phyloP scores from a whole-genome alignment of 2,113 vertebrate species.

The Podocnemis expansa region DNA sequence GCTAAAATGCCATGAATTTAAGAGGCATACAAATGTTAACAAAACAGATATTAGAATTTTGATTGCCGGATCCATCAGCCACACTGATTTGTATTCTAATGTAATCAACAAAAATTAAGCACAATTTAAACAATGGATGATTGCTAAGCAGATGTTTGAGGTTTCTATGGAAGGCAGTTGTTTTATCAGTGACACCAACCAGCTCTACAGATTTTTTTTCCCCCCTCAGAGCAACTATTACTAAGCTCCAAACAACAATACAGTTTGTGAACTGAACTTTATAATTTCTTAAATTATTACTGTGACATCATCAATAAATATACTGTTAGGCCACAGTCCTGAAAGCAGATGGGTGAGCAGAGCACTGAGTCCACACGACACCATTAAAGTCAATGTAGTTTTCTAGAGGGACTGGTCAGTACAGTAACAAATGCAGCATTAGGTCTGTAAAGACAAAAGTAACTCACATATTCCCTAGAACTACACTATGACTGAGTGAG shows the following conservation, averaged over 20 bases:
- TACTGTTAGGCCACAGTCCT: not conserved
- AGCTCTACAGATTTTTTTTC: conserved; percentile 41
- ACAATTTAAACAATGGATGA: conserved; percentile 63
- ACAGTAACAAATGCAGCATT: not conserved
- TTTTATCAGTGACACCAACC: conserved; percentile 36
- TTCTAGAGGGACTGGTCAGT: not conserved
- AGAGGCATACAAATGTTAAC: conserved; percentile 48
- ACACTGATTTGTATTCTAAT: conserved; percentile 73
- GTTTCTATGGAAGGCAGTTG: conserved; percentile 30
- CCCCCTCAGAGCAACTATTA: conserved; percentile 53
- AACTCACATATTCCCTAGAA: not conserved
- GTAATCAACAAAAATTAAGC: conserved; percentile 70
- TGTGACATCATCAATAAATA: conserved; percentile 4
- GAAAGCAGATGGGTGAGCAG: not conserved
- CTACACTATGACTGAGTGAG: not conserved
- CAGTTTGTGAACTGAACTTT: conserved; percentile 24
- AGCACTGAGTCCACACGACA: not conserved
- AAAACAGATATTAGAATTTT: conserved; percentile 45
- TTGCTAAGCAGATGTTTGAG: conserved; percentile 37
- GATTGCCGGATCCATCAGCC: conserved; percentile 59
- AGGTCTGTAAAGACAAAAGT: not conserved
- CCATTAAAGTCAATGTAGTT: conserved; percentile 20
- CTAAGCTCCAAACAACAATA: conserved; percentile 34
- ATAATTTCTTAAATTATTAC: conserved; percentile 18
- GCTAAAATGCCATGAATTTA: not conserved